A percentile compares a stretch with the other conserved stretches of the same genome.
These are phyloP conservation scores for Gavia stellata DNA, from an alignment of 2,113 vertebrate species.

Conservation along the genomic window DNA sequence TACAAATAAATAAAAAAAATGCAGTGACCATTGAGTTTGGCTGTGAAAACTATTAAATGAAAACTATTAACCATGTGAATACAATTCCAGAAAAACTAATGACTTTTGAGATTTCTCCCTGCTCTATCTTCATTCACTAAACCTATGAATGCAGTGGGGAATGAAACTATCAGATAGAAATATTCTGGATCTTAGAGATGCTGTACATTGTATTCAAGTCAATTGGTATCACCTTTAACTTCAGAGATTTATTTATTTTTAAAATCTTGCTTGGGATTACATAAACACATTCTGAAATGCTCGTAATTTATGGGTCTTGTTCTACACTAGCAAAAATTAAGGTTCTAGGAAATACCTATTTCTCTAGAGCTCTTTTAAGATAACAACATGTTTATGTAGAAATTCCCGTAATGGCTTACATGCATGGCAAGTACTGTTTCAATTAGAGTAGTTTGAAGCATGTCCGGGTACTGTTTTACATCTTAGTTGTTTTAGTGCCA, in stretches of 20 bases:
- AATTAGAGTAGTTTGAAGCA: background rate
- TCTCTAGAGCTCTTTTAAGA: background rate
- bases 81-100: background rate
- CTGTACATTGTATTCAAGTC: background rate
- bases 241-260: background rate
- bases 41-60: constrained; percentile 25
- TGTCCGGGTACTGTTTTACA: background rate
- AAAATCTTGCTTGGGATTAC: background rate
- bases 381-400: background rate
- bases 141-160: background rate
- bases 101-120: background rate
- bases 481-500: background rate
- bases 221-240: background rate
- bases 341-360: background rate
- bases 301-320: background rate
- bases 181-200: background rate
- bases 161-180: background rate
- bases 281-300: background rate
- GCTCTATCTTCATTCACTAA: background rate
- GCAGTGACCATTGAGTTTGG: constrained; percentile 34
- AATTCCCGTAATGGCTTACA: background rate
- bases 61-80: constrained; percentile 31
- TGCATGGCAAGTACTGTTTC: background rate
- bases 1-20: constrained; percentile 46
- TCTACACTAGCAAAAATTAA: background rate